Percentiles rank a stretch among this genome's conserved stretches.
Evolutionary conservation across 1,140 invertebrate genomes (phyloP).

Genomic region (Teleopsis dalmanni): DNA sequence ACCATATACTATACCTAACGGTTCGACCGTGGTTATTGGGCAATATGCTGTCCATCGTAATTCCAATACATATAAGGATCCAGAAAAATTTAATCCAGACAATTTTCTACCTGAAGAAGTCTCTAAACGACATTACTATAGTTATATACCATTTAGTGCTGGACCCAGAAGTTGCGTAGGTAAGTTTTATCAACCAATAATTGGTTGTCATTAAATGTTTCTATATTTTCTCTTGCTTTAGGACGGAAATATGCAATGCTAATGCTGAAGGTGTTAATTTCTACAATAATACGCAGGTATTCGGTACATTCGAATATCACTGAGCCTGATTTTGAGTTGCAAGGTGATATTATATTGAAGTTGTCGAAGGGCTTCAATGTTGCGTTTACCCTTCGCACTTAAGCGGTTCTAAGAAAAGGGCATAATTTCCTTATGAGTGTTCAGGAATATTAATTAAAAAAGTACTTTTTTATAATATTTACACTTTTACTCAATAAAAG

Average conservation of each 20-base stretch:
- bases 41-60: constrained; percentile 62
- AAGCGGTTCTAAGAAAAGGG: no score
- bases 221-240: no score
- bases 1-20: constrained; percentile 42
- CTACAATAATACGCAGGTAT: constrained; percentile 56
- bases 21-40: constrained; percentile 58
- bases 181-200: no score
- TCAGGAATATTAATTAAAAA: no score
- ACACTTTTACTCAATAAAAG: no score
- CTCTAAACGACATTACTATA: constrained; percentile 68
- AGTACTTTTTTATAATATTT: no score
- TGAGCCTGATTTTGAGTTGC: constrained; percentile 43
- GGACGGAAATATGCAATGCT: constrained; percentile 60
- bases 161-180: constrained; percentile 72
- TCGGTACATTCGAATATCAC: constrained; percentile 44
- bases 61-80: constrained; percentile 68
- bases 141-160: constrained; percentile 72
- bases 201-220: no score
- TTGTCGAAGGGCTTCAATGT: constrained; percentile 33
- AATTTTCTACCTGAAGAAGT: constrained; percentile 76
- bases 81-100: constrained; percentile 77
- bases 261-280: constrained; percentile 57
- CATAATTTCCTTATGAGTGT: no score
- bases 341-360: constrained; percentile 48
- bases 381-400: constrained; percentile 8